These are phyloP conservation scores for Trachythela sp. DNA, from an alignment of 64 coral and sea anemone genomes.

Conservation along the genomic window DNA sequence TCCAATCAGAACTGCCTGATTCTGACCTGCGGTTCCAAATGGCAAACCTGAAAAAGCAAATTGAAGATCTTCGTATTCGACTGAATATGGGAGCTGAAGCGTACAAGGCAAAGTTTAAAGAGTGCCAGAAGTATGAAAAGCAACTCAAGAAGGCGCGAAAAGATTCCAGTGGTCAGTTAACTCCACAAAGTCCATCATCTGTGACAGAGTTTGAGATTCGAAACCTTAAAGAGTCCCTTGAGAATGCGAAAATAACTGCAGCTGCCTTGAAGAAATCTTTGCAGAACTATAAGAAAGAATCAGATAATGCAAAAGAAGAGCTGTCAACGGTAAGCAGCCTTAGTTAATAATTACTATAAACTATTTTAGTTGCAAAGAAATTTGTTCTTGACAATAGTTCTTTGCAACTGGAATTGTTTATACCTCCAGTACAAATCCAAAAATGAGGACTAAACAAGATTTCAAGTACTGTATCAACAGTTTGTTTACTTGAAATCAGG, in stretches of 20 bases:
- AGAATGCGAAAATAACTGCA: constrained; percentile 40
- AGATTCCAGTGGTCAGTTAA: not conserved
- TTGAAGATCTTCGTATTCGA: constrained; percentile 81
- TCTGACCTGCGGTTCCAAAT: constrained; percentile 78
- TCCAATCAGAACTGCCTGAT: constrained; percentile 60
- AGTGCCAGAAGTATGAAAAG: constrained; percentile 59
- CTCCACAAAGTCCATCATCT: constrained; percentile 29
- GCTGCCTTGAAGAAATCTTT: constrained; percentile 29
- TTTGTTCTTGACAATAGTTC: no score
- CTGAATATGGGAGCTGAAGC: constrained; percentile 95
- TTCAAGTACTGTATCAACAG: no score
- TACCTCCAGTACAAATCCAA: no score
- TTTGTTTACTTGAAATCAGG: no score
- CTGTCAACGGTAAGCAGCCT: not conserved
- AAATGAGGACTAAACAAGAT: no score
- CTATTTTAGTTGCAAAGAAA: no score
- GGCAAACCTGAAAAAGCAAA: constrained; percentile 74
- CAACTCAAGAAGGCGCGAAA: constrained; percentile 56
- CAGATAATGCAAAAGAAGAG: not conserved
- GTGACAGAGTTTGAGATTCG: constrained; percentile 25
- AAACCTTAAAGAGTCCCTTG: constrained; percentile 30
- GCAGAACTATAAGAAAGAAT: not conserved
- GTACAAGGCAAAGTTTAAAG: constrained; percentile 88
- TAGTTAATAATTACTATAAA: no score
- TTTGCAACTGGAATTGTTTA: no score